Evolutionary conservation across 2,113 vertebrate species (phyloP).

Genomic region (Sigmodon hispidus): DNA sequence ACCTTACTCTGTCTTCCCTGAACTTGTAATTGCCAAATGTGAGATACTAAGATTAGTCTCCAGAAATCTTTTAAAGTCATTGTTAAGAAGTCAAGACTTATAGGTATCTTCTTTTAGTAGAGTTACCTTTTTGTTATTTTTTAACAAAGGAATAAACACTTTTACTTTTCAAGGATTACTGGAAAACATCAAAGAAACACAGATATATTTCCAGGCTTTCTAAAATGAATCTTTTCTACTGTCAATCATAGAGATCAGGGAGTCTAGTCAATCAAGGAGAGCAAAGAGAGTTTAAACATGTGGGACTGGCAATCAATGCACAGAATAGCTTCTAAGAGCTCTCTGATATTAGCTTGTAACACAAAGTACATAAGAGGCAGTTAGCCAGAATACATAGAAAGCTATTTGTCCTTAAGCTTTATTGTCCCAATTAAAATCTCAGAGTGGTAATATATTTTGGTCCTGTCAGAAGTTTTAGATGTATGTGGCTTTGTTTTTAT

Average conservation of each 20-base stretch:
- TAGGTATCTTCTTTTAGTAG: neutral
- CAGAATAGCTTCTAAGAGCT: accelerated
- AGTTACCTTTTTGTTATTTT: neutral
- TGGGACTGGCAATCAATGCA: neutral
- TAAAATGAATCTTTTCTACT: neutral
- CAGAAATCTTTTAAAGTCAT: neutral
- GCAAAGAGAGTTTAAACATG: neutral
- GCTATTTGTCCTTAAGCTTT: neutral
- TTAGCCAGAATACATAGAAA: neutral
- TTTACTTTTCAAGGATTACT: neutral
- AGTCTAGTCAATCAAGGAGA: neutral
- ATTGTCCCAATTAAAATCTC: neutral
- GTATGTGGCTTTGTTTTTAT: neutral
- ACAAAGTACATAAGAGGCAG: accelerated
- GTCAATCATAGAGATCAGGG: neutral
- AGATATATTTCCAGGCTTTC: neutral
- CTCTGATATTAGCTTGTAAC: neutral
- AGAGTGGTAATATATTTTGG: neutral
- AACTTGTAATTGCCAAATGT: neutral
- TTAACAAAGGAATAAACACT: neutral
- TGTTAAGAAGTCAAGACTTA: neutral
- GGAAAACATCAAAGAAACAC: neutral
- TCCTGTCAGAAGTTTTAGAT: neutral
- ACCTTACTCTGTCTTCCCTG: neutral
- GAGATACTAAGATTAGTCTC: neutral